Evolutionary conservation across 2,797 vertebrate species (phyloP), one percentile per base, ranked within the genome.

Genomic region (Sebastiscus tertius): DNA sequence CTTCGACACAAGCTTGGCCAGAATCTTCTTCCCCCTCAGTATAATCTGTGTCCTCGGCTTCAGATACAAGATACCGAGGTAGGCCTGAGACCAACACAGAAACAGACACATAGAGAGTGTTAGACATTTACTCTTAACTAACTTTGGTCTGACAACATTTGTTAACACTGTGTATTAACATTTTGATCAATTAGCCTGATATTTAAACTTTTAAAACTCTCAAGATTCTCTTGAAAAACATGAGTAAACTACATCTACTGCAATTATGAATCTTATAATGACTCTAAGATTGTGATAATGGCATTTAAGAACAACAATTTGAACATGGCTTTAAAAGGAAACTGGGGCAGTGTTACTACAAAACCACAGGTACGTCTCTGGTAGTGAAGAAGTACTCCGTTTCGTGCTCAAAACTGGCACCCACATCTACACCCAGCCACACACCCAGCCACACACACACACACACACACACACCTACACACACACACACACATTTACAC

Each of bases 41-140:
- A 96, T 79, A 56, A 97, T 93, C 86, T 97, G 96, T 76, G 94
- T 95, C 68, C 95, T 92, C 12, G 96, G 96, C 87, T 97, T 97
- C 92, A 97, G 93, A 81, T 97, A 97, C 52, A 97, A 91, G 88
- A 97, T 94, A 79, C 95, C 94, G 87, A 96, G 95, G 87, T 96
- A 97, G 13, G 95, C 96, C 96, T 97, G 88, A 59, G 49, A 77
- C 6, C 11, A 34, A 79, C 13, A 72, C 16, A 69, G 8, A 81
- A n/a, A 87, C 14, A 68, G 56, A 79, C 10, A 68, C 1, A 72
- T 1, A 74, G 5, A 74, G 18, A 77, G 4, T 2, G 18, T 3
- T 8, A 68, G 6, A 22, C 16, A 55, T 26, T 66, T 22, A 16
- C 29, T 52, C 7, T 6, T 52, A 18, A 20, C n/a, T n/a, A n/a